Evolutionary conservation across 2,797 vertebrate species (phyloP), one percentile per base, ranked within the genome.

Genomic region (Carduelis carduelis): DNA sequence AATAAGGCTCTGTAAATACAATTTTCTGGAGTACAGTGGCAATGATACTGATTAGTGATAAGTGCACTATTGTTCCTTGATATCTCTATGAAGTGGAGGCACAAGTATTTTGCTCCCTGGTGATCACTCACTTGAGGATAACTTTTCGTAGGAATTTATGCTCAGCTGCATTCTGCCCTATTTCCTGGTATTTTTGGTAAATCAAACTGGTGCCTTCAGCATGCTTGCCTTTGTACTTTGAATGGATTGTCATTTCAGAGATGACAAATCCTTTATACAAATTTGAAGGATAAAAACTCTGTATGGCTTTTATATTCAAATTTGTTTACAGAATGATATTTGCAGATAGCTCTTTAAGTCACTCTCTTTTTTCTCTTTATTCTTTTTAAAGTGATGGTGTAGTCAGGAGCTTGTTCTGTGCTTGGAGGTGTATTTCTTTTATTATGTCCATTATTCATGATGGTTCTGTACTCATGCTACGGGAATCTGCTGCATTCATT

Each of bases 241-340:
- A 89, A 81, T 70, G 24, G 44, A 66, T 80, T 94, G 74, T 85
- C 79, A 79, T 94, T 97, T 96, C 83, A 84, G 93, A 93, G 95
- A 56, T 77, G 88, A 87, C 64, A 94, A 83, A 93, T 91, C 93
- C 89, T 93, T 79, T 96, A 64, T 71, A 91, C 70, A 94, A 80
- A 94, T 95, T 86, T 92, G 83, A 96, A 96, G 74, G 89, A 79
- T 93, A 95, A 89, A 92, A 91, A 82, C 56, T 56, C 79, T 61
- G 65, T 85, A 34, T 83, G 79, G 63, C 93, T 96, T 97, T 97
- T 95, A 97, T 97, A 97, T 97, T 89, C 89, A 97, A 96, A 98
- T 94, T 95, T 96, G 92, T 96, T 97, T 96, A 96, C 96, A 97
- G 95, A 93, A 96, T 95, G 86, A 56, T 94, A 92, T 92, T 89